Percentiles rank a stretch among this genome's conserved stretches.
phyloP scores from a whole-genome alignment of 2,797 vertebrate genomes.

The Scomberomorus guttatus region DNA sequence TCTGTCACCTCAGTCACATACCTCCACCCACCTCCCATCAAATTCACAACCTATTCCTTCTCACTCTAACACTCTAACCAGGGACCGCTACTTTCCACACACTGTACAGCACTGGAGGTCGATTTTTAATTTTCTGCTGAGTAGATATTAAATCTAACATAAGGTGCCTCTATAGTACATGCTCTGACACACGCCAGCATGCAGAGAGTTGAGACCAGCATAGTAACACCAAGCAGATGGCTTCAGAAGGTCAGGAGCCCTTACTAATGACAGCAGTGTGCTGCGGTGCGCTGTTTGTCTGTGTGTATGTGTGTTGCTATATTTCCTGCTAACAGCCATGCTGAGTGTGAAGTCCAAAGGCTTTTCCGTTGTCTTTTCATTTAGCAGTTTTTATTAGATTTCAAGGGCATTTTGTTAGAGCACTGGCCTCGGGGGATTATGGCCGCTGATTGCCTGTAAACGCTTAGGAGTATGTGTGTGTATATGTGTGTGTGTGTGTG shows the following conservation, averaged over 20 bases:
- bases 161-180: conserved; percentile 60
- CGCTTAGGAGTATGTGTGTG: conserved; percentile 8
- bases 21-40: conserved; percentile 38
- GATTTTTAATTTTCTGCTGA: conserved; percentile 53
- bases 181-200: conserved; percentile 60
- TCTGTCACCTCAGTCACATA: conserved; percentile 35
- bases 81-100: conserved; percentile 12
- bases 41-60: conserved; percentile 14
- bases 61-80: neutral
- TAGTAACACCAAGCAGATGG: conserved; percentile 78
- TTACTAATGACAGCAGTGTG: conserved; percentile 63
- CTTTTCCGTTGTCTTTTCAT: conserved; percentile 73
- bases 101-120: conserved; percentile 12
- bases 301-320: conserved; percentile 50
- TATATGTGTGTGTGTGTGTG: neutral
- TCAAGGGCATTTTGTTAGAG: conserved; percentile 74
- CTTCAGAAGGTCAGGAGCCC: conserved; percentile 75
- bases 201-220: conserved; percentile 58
- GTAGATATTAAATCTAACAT: conserved; percentile 63
- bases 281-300: conserved; percentile 42
- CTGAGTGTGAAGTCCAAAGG: conserved; percentile 68
- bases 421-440: conserved; percentile 48
- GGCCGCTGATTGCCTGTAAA: conserved; percentile 58
- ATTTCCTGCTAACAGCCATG: conserved; percentile 59
- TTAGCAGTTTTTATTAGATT: conserved; percentile 77